phyloP scores from a whole-genome alignment of 2,113 vertebrate genomes.

The Triplophysa rosa region DNA sequence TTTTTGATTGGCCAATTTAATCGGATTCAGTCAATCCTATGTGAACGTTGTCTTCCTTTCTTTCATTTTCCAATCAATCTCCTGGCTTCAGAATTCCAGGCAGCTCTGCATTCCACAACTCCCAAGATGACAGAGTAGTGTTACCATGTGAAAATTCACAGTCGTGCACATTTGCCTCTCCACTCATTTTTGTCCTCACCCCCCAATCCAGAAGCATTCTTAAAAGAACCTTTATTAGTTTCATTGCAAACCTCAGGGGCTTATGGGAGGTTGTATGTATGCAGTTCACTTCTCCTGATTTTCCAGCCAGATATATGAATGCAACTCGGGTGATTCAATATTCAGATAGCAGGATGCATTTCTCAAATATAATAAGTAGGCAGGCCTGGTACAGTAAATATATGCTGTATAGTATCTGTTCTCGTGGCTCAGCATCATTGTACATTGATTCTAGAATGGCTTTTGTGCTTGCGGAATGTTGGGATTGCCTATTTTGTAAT shows the following conservation, averaged over 20 bases:
- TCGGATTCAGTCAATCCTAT: background rate
- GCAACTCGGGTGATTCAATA: background rate
- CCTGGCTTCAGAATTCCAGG: constrained; percentile 45
- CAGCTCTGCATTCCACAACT: constrained; percentile 62
- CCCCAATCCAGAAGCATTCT: constrained; percentile 49
- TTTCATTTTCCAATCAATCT: constrained; percentile 8
- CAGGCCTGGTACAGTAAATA: background rate
- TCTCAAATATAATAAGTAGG: background rate
- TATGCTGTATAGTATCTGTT: background rate
- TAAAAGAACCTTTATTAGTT: constrained; percentile 73
- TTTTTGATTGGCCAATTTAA: background rate
- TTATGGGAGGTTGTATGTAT: constrained; percentile 66
- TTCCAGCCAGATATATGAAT: constrained; percentile 62
- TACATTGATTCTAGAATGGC: background rate
- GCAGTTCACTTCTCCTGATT: constrained; percentile 65
- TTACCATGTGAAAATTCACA: constrained; percentile 71
- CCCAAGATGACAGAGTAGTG: constrained; percentile 56
- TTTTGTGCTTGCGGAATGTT: background rate
- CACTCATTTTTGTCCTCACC: background rate
- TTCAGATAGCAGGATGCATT: constrained; percentile 1
- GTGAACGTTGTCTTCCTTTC: constrained; percentile 3
- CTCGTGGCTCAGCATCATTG: background rate
- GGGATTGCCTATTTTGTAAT: background rate
- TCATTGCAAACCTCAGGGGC: constrained; percentile 67
- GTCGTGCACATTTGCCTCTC: constrained; percentile 42